Evolutionary conservation across 2,113 vertebrate genomes (phyloP).

Genomic region (Pelusios castaneus): DNA sequence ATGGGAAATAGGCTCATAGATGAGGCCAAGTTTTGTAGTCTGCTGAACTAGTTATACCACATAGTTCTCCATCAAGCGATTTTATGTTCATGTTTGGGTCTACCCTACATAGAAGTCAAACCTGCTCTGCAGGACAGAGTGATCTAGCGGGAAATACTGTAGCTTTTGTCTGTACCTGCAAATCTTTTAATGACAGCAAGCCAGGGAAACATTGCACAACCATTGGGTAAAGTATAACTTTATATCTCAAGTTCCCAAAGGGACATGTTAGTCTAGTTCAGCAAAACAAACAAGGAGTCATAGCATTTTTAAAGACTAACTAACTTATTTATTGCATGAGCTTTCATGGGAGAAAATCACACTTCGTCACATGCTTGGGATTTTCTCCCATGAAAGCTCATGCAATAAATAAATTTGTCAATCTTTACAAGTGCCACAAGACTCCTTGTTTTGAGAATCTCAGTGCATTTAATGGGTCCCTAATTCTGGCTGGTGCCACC

Average conservation of each 20-base stretch:
- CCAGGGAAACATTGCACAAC: not conserved
- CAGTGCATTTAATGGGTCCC: not conserved
- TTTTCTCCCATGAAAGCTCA: too few relatives aligned
- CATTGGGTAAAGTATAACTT: not conserved
- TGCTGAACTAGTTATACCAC: not conserved
- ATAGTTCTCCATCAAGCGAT: not conserved
- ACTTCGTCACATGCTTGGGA: too few relatives aligned
- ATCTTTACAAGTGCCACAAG: too few relatives aligned
- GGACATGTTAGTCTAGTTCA: too few relatives aligned
- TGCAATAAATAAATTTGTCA: too few relatives aligned
- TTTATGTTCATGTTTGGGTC: not conserved
- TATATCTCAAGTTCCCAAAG: too few relatives aligned
- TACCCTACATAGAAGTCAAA: not conserved
- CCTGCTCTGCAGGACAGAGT: not conserved
- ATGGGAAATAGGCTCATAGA: not conserved
- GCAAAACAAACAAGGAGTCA: too few relatives aligned
- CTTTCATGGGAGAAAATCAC: too few relatives aligned
- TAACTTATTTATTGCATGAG: too few relatives aligned
- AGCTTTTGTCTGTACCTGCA: not conserved
- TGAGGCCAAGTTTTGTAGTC: not conserved
- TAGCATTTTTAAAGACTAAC: too few relatives aligned
- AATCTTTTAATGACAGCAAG: not conserved
- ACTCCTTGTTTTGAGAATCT: too few relatives aligned
- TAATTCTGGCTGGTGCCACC: conserved; percentile 10
- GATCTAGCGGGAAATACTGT: not conserved